Evolutionary conservation across 2,797 vertebrate genomes (phyloP).

Genomic region (Lagodon rhomboides): DNA sequence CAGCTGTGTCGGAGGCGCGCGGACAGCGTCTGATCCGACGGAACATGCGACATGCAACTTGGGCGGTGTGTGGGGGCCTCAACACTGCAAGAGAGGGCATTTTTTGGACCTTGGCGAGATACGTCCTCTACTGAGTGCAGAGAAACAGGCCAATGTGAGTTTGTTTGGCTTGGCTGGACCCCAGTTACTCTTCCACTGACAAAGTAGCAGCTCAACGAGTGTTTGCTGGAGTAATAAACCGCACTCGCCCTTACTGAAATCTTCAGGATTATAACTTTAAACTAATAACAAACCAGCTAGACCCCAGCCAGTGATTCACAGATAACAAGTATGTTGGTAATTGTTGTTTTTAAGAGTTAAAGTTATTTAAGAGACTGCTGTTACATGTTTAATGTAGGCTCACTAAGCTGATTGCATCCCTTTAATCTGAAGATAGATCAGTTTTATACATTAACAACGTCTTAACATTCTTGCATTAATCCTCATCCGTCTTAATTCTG

Average conservation of each 20-base stretch:
- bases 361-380: neutral
- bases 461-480: neutral
- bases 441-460: neutral
- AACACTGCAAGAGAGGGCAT: too few relatives aligned
- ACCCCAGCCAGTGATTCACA: neutral
- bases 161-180: neutral
- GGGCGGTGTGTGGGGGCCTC: too few relatives aligned
- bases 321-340: neutral
- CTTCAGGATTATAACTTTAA: neutral
- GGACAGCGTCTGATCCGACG: too few relatives aligned
- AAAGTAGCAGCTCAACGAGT: neutral
- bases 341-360: neutral
- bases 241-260: neutral
- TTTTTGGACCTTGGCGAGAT: too few relatives aligned
- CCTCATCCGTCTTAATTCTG: neutral
- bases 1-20: too few relatives aligned
- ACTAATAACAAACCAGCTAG: neutral
- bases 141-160: neutral
- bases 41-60: too few relatives aligned
- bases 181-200: neutral
- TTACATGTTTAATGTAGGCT: neutral
- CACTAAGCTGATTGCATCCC: neutral
- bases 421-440: conserved; percentile 16
- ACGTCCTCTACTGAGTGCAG: too few relatives aligned
- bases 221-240: neutral